Evolutionary conservation across 2,113 vertebrate genomes (phyloP).

Genomic region (Drymodes brunneopygia): DNA sequence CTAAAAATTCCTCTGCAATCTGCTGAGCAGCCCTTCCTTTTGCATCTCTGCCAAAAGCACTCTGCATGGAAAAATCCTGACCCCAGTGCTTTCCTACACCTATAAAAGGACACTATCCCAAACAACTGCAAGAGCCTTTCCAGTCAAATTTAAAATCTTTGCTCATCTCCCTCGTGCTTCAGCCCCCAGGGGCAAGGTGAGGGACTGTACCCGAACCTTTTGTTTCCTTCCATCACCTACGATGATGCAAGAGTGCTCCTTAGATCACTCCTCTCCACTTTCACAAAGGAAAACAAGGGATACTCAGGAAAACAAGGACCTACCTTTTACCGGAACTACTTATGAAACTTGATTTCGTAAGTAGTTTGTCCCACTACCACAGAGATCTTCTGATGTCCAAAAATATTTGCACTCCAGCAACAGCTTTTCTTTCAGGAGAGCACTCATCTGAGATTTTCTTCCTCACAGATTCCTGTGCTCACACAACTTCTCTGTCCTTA

Average conservation of each 20-base stretch:
- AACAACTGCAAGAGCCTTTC: neutral
- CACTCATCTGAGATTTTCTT: neutral
- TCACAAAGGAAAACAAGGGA: neutral
- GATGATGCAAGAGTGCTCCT: neutral
- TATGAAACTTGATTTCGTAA: neutral
- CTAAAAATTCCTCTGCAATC: neutral
- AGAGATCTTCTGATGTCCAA: neutral
- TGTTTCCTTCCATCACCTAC: neutral
- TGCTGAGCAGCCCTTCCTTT: neutral
- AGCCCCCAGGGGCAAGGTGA: neutral
- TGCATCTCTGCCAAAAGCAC: neutral
- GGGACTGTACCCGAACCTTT: neutral
- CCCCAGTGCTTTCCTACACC: neutral
- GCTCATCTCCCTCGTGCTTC: neutral
- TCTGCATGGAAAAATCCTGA: neutral
- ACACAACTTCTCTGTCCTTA: neutral
- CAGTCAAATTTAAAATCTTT: neutral
- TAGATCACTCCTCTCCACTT: neutral
- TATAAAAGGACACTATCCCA: neutral
- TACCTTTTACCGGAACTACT: neutral
- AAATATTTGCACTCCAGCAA: neutral
- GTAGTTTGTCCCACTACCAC: neutral
- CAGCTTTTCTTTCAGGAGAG: neutral
- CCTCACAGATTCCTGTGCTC: neutral
- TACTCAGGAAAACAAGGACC: neutral